phyloP scores from a whole-genome alignment of 2,113 vertebrate genomes.

The Stigmatopora argus region DNA sequence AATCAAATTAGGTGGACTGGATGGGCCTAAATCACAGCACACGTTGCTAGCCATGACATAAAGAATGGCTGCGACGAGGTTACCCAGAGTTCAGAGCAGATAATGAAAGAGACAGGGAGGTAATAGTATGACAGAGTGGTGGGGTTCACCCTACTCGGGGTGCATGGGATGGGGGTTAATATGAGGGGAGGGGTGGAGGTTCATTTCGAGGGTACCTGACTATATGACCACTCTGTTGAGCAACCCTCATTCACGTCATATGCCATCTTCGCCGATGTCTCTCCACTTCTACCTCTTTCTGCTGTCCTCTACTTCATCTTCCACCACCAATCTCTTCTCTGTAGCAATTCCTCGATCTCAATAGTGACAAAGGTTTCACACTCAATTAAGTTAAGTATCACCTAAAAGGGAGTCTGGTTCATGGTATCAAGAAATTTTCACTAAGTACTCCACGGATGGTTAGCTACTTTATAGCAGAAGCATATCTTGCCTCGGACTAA shows the following conservation, averaged over 20 bases:
- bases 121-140: slow-evolving; percentile 77
- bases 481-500: slow-evolving; percentile 43
- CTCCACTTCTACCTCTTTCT: slow-evolving; percentile 30
- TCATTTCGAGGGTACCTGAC: slow-evolving; percentile 76
- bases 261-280: slow-evolving; percentile 31
- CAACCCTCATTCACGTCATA: slow-evolving; percentile 47
- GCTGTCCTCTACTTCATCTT: slow-evolving; percentile 58
- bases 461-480: slow-evolving; percentile 49
- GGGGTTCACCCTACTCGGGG: slow-evolving; percentile 69
- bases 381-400: slow-evolving; percentile 68
- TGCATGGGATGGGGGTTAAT: slow-evolving; percentile 65
- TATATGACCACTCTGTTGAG: slow-evolving; percentile 65
- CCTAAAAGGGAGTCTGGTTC: slow-evolving; percentile 56
- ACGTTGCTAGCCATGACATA: slow-evolving; percentile 75
- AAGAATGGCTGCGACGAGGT: slow-evolving; percentile 78
- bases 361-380: slow-evolving; percentile 67
- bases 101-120: slow-evolving; percentile 81
- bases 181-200: slow-evolving; percentile 67
- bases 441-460: slow-evolving; percentile 56
- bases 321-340: slow-evolving; percentile 23
- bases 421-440: slow-evolving; percentile 57
- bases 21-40: slow-evolving; percentile 76
- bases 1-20: slow-evolving; percentile 80
- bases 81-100: slow-evolving; percentile 78
- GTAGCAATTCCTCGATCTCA: slow-evolving; percentile 46